phyloP scores from a whole-genome alignment of 2,888 invertebrate genomes.

The Germaria angustata region DNA sequence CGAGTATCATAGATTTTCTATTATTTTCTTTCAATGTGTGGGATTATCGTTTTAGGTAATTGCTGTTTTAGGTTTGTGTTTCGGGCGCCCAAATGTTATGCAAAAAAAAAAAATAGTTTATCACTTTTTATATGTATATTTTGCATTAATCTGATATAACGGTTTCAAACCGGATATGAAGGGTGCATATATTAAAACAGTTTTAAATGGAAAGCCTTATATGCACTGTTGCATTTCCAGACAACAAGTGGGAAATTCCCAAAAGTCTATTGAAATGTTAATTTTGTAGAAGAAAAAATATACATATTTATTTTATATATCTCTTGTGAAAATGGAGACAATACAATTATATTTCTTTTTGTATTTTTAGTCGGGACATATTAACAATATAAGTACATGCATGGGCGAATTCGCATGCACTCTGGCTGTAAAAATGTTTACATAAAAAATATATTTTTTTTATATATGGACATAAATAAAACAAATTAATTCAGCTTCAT shows the following conservation, averaged over 20 bases:
- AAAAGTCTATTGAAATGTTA: slow-evolving; percentile 57
- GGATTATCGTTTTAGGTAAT: slow-evolving; percentile 51
- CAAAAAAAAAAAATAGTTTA: slow-evolving; percentile 8
- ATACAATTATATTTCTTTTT: too few relatives aligned
- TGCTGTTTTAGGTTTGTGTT: slow-evolving; percentile 33
- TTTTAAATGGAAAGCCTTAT: slow-evolving; percentile 12
- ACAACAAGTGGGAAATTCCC: slow-evolving; percentile 25
- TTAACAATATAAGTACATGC: too few relatives aligned
- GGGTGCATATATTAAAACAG: slow-evolving; percentile 29
- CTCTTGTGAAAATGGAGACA: neutral
- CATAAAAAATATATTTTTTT: too few relatives aligned
- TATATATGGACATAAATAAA: too few relatives aligned
- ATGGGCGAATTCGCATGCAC: too few relatives aligned
- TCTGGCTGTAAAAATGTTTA: too few relatives aligned
- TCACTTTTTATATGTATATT: neutral
- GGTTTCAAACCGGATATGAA: slow-evolving; percentile 51
- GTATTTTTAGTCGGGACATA: too few relatives aligned
- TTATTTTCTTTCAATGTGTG: slow-evolving; percentile 46
- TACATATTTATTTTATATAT: neutral
- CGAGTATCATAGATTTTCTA: slow-evolving; percentile 25
- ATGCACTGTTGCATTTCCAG: slow-evolving; percentile 64
- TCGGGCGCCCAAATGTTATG: slow-evolving; percentile 61
- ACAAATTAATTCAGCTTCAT: too few relatives aligned
- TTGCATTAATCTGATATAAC: slow-evolving; percentile 33
- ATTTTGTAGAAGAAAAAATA: slow-evolving; percentile 1